phyloP scores from a whole-genome alignment of 2,113 vertebrate genomes.

The Pseudorhombus dupliciocellatus region DNA sequence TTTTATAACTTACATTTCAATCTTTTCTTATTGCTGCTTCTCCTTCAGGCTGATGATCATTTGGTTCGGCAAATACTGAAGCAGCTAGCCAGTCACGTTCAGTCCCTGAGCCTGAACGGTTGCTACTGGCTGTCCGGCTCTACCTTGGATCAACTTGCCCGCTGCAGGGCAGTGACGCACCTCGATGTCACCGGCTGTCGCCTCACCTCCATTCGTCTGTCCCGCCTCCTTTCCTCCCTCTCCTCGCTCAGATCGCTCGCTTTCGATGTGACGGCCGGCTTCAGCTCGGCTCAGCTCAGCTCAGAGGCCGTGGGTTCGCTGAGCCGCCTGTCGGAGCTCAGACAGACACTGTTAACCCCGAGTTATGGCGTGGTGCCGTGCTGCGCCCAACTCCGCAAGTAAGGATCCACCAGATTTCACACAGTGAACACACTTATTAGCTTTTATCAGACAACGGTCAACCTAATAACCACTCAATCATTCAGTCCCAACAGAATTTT shows the following conservation, averaged over 20 bases:
- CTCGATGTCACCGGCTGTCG: slow-evolving; percentile 92
- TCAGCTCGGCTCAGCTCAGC: slow-evolving; percentile 88
- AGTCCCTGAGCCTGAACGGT: slow-evolving; percentile 89
- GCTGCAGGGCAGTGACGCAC: slow-evolving; percentile 87
- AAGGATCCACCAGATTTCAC: slow-evolving; percentile 40
- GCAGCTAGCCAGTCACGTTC: slow-evolving; percentile 85
- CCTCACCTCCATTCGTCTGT: slow-evolving; percentile 89
- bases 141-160: slow-evolving; percentile 84
- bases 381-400: slow-evolving; percentile 90
- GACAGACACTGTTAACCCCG: slow-evolving; percentile 91
- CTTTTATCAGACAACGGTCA: neutral
- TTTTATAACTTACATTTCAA: neutral
- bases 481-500: no score
- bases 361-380: slow-evolving; percentile 95
- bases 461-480: no score
- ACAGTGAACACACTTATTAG: neutral
- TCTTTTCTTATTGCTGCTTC: neutral
- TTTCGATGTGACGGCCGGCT: slow-evolving; percentile 88
- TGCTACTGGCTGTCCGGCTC: slow-evolving; percentile 93
- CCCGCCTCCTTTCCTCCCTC: slow-evolving; percentile 88
- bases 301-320: slow-evolving; percentile 90
- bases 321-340: slow-evolving; percentile 88
- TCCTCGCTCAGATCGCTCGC: slow-evolving; percentile 86
- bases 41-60: slow-evolving; percentile 84
- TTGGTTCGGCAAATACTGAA: slow-evolving; percentile 85